Conservation (phyloP, 2,888 invertebrate species). For the Drosophila prolongata region DNA sequence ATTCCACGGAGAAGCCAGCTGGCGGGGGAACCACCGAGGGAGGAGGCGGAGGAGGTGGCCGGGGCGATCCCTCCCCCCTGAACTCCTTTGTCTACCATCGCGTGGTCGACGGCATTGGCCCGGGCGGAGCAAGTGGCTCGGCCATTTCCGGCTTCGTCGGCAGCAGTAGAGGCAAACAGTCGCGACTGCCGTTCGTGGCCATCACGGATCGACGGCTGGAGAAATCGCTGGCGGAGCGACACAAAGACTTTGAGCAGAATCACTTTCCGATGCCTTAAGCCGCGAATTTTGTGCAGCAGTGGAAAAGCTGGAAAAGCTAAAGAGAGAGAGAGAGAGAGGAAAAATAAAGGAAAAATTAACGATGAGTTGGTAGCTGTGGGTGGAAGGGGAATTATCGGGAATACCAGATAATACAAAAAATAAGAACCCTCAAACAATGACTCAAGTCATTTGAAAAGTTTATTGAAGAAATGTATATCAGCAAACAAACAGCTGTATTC, state of each 20-base stretch:
- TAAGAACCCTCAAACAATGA: no score
- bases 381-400: background rate
- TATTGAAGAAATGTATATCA: background rate
- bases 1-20: constrained; percentile 8
- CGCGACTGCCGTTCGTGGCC: constrained; percentile 83
- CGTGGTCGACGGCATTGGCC: constrained; percentile 77
- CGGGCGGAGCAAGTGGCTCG: constrained; percentile 9
- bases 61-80: constrained; percentile 53
- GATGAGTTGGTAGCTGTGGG: constrained; percentile 1
- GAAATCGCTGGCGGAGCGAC: constrained; percentile 72
- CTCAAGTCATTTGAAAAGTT: background rate
- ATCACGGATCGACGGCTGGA: constrained; percentile 84
- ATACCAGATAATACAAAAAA: background rate
- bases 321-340: constrained; percentile 2
- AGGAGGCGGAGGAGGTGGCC: constrained; percentile 10
- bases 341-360: constrained; percentile 8
- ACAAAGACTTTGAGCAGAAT: constrained; percentile 83
- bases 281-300: constrained; percentile 17
- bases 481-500: no score
- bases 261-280: constrained; percentile 83
- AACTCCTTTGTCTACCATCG: constrained; percentile 84
- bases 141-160: constrained; percentile 10
- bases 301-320: background rate
- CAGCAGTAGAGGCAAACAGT: constrained; percentile 76
- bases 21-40: constrained; percentile 9